phyloP scores from a whole-genome alignment of 2,888 invertebrate genomes.

The Clusia tigrina region DNA sequence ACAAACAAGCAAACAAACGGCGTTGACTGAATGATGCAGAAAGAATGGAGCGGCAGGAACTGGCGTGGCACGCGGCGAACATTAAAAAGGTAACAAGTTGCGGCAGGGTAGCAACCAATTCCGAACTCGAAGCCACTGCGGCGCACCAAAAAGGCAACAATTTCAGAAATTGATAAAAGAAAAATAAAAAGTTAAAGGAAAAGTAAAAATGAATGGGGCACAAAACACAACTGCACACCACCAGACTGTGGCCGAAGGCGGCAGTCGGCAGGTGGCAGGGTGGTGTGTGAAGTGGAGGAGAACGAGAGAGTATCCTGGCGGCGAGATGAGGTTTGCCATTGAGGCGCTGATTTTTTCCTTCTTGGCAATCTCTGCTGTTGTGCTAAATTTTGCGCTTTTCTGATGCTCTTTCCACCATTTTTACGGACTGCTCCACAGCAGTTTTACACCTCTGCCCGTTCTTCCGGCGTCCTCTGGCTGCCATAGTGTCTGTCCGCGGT shows the following conservation, averaged over 20 bases:
- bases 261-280: neutral
- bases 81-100: slow-evolving; percentile 54
- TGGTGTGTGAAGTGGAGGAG: neutral
- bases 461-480: slow-evolving; percentile 19
- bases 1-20: slow-evolving; percentile 17
- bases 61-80: slow-evolving; percentile 26
- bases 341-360: slow-evolving; percentile 3
- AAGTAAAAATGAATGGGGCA: neutral
- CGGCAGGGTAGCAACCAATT: slow-evolving; percentile 12
- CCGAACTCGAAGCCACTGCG: slow-evolving; percentile 45
- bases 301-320: neutral
- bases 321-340: neutral
- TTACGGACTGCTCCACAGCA: neutral
- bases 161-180: slow-evolving; percentile 58
- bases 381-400: no score
- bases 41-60: neutral
- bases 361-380: neutral
- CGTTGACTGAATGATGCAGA: slow-evolving; percentile 17
- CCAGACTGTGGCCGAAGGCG: neutral
- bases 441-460: slow-evolving; percentile 13
- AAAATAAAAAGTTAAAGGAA: slow-evolving; percentile 29
- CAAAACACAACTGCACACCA: neutral
- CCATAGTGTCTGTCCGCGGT: slow-evolving; percentile 39
- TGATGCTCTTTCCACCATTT: no score
- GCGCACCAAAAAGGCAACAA: slow-evolving; percentile 45